phyloP scores from a whole-genome alignment of 2,113 vertebrate species.

The Scophthalmus maximus region DNA sequence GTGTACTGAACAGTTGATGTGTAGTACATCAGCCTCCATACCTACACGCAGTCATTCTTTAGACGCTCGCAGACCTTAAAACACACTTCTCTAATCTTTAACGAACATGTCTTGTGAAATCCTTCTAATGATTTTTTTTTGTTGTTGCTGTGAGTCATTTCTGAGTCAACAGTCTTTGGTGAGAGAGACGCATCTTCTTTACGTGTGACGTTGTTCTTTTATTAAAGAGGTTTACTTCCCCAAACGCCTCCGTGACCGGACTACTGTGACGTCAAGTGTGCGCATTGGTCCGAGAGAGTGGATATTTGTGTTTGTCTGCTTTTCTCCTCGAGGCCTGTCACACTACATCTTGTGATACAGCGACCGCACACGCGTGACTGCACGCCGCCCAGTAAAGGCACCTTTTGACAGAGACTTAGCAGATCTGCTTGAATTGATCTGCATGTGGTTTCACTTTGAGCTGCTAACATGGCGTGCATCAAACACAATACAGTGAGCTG shows the following conservation, averaged over 20 bases:
- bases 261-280: constrained; percentile 32
- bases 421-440: constrained; percentile 48
- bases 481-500: constrained; percentile 51
- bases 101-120: background rate
- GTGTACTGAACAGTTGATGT: too few relatives aligned
- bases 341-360: constrained; percentile 62
- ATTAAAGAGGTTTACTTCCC: constrained; percentile 39
- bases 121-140: background rate
- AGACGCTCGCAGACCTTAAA: background rate
- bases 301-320: constrained; percentile 41
- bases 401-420: constrained; percentile 62
- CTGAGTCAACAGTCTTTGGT: background rate
- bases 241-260: background rate
- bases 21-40: background rate
- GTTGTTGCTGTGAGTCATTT: background rate
- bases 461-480: constrained; percentile 40
- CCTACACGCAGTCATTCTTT: background rate
- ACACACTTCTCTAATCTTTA: constrained; percentile 10
- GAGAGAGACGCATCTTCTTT: background rate
- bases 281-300: constrained; percentile 3
- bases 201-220: background rate
- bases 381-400: too few relatives aligned
- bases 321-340: constrained; percentile 37
- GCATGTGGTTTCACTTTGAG: constrained; percentile 64
- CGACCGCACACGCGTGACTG: constrained; percentile 51